A percentile compares a stretch with the other conserved stretches of the same genome.
Conservation (phyloP, 1,140 invertebrate species). For the Ceratosolen solmsi region DNA sequence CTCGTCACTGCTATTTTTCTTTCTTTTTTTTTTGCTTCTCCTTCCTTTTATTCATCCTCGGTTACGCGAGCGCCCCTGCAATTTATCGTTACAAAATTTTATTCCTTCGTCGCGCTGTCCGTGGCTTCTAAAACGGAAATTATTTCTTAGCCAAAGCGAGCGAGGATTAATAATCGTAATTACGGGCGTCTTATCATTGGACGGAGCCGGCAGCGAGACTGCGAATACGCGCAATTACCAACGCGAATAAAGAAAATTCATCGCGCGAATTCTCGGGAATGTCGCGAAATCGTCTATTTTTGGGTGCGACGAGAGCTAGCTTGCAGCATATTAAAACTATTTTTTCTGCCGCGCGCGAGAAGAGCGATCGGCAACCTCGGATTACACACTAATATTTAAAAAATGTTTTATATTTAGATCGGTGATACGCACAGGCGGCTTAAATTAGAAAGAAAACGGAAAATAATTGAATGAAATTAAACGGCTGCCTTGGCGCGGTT, state of each 20-base stretch:
- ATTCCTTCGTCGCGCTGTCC: background rate
- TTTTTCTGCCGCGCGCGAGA: background rate
- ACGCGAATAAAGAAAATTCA: background rate
- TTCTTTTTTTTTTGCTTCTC: background rate
- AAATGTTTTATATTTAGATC: background rate
- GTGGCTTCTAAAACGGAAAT: background rate
- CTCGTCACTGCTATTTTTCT: conserved; percentile 28
- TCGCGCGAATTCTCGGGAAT: background rate
- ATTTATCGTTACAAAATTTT: conserved; percentile 11
- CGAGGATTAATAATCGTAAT: background rate
- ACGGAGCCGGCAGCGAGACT: too few species aligned
- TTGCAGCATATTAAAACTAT: background rate
- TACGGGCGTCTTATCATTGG: background rate
- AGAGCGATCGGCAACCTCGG: background rate
- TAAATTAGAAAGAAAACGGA: background rate
- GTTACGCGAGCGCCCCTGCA: background rate
- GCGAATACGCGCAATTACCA: background rate
- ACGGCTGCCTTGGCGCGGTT: background rate
- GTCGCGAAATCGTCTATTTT: background rate
- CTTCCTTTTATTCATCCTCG: background rate
- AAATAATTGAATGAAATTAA: background rate
- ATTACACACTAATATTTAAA: background rate
- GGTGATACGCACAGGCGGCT: background rate
- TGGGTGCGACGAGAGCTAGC: background rate
- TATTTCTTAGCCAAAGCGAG: background rate